Evolutionary conservation across 2,797 vertebrate species (phyloP), one percentile per base, ranked within the genome.

Genomic region (Typhlichthys subterraneus): DNA sequence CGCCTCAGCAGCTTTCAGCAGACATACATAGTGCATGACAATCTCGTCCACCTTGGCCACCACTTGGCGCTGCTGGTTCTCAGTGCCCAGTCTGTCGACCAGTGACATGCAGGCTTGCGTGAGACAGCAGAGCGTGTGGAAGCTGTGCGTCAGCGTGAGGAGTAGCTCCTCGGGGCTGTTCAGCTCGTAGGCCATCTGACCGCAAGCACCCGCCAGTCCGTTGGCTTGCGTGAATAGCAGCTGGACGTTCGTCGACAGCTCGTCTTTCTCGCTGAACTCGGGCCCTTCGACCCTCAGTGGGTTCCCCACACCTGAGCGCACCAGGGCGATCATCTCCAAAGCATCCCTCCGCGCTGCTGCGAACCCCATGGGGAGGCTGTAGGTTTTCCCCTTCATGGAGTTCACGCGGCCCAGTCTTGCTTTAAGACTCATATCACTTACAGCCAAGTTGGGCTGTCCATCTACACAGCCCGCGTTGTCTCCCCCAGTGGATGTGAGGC

Each of bases 91-190:
- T 31, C 93, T 92, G 85, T 96, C 95, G 85, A 94, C 92, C 63
- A 97, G 93, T 76, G 92, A 94, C 94, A 97, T 95, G 94, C 95
- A 96, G 85, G 95, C 96, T 89, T 97, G 94, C 69, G 94, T 93
- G 68, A 97, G 90, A 88, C 95, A 96, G 89, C 96, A 97, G 85
- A 97, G 93, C 70, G 95, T 94, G 91, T 96, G 94, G 87, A 97
- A 97, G 91, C 96, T 97, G 90, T 95, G 94, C 65, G 94, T 95
- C 91, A 97, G 93, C 56, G 95, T 96, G 88, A 94, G 91, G 79
- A 97, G 94, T 82, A 96, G 83, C 90, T 98, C 96, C 85, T 96
- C 95, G 4, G 94, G 94, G 87, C 93, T 94, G 89, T 92, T 91
- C 82, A 95, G 95, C 76, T 94, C 94, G 73, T 83, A 82, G 50